Conservation (phyloP, 2,888 invertebrate species). For the Ariolimax columbianus region DNA sequence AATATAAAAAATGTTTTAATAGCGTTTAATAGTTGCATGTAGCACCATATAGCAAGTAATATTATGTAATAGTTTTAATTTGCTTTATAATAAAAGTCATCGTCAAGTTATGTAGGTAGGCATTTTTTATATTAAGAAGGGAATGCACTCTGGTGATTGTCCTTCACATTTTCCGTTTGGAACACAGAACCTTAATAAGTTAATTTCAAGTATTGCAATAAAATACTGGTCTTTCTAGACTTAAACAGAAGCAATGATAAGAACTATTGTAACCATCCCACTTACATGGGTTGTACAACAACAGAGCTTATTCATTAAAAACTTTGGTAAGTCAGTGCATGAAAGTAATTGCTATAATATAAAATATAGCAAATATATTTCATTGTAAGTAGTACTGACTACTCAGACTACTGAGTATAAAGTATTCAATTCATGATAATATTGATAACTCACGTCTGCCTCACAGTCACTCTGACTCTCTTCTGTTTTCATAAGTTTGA, state of each 20-base stretch:
- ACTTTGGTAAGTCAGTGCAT: constrained; percentile 30
- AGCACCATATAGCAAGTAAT: too few relatives aligned
- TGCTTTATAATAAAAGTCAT: neutral
- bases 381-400: too few relatives aligned
- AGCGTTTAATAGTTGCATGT: too few relatives aligned
- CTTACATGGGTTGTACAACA: neutral
- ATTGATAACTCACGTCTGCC: too few relatives aligned
- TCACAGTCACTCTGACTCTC: too few relatives aligned
- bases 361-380: too few relatives aligned
- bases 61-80: neutral
- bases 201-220: neutral
- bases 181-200: neutral
- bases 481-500: too few relatives aligned
- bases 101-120: neutral
- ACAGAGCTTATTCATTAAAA: neutral
- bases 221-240: neutral
- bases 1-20: too few relatives aligned
- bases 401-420: too few relatives aligned
- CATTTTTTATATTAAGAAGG: neutral
- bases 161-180: neutral
- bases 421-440: too few relatives aligned
- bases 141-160: neutral
- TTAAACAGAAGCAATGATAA: neutral
- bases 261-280: neutral
- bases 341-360: too few relatives aligned